Evolutionary conservation across 2,888 invertebrate genomes (phyloP).

Genomic region (Acrobasis suavella): DNA sequence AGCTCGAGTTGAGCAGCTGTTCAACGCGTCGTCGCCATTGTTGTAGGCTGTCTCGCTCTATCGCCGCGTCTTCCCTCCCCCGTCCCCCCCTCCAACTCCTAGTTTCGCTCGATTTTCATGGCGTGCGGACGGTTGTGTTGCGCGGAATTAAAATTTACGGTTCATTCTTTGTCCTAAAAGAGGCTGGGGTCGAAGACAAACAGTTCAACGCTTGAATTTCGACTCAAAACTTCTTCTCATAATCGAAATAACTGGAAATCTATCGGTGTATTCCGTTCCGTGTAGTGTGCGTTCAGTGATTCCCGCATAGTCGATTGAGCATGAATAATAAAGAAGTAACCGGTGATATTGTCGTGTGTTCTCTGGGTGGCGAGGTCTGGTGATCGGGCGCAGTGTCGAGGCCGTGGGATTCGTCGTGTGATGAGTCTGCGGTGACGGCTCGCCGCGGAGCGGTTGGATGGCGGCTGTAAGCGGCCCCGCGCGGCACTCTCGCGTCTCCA

Average conservation of each 20-base stretch:
- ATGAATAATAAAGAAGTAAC: conserved; percentile 81
- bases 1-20: conserved; percentile 62
- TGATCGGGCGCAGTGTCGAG: conserved; percentile 64
- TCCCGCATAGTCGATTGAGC: conserved; percentile 76
- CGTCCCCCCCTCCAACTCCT: conserved; percentile 48
- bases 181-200: conserved; percentile 46
- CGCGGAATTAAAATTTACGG: conserved; percentile 58
- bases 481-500: conserved; percentile 95
- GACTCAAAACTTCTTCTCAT: conserved; percentile 34
- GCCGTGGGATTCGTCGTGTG: conserved; percentile 61
- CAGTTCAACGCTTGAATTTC: conserved; percentile 34
- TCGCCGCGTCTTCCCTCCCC: conserved; percentile 45
- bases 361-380: conserved; percentile 64
- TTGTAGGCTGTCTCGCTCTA: conserved; percentile 62
- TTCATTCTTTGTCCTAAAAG: conserved; percentile 76
- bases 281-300: conserved; percentile 67
- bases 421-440: conserved; percentile 79
- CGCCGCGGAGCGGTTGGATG: conserved; percentile 79
- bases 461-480: conserved; percentile 88
- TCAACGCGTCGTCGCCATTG: conserved; percentile 71
- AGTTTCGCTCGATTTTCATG: conserved; percentile 78
- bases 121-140: conserved; percentile 56
- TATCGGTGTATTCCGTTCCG: conserved; percentile 56
- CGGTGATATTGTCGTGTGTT: conserved; percentile 73
- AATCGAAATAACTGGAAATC: conserved; percentile 49